phyloP scores from a whole-genome alignment of 2,888 invertebrate species.

The Agrochola lychnidis region DNA sequence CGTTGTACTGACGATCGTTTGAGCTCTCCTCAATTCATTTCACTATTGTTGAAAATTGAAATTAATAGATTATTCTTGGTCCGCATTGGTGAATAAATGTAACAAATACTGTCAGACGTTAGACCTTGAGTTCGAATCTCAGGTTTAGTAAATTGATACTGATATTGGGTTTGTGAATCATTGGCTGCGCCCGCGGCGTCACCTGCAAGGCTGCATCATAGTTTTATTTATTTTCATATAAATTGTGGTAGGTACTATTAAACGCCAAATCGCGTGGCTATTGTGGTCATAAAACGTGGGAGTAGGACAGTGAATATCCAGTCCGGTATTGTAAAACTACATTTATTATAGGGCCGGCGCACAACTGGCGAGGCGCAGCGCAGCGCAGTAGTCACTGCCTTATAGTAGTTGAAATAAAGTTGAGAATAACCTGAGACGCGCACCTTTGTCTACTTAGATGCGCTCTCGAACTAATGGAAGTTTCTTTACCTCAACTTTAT shows the following conservation, averaged over 20 bases:
- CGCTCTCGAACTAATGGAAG: too few relatives aligned
- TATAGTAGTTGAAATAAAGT: too few relatives aligned
- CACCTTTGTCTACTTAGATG: too few relatives aligned
- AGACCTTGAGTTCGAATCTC: conserved; percentile 34
- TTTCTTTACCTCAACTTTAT: too few relatives aligned
- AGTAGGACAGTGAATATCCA: neutral
- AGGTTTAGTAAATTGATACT: conserved; percentile 26
- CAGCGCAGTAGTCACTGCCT: too few relatives aligned
- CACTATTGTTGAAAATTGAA: conserved; percentile 9
- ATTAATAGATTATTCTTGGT: neutral
- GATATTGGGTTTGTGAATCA: conserved; percentile 17
- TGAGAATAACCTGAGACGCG: too few relatives aligned
- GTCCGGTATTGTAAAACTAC: neutral
- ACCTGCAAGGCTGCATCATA: conserved; percentile 5
- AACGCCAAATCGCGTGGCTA: neutral
- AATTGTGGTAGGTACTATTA: neutral
- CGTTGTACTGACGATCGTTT: neutral
- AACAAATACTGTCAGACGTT: neutral
- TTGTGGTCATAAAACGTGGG: neutral
- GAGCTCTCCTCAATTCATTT: conserved; percentile 5
- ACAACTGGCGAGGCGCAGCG: too few relatives aligned
- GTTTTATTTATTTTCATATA: neutral
- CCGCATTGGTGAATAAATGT: neutral
- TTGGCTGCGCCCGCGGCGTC: neutral
- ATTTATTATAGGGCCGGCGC: too few relatives aligned